Conservation (phyloP, 2,888 invertebrate species). For the Tridacna crocea region DNA sequence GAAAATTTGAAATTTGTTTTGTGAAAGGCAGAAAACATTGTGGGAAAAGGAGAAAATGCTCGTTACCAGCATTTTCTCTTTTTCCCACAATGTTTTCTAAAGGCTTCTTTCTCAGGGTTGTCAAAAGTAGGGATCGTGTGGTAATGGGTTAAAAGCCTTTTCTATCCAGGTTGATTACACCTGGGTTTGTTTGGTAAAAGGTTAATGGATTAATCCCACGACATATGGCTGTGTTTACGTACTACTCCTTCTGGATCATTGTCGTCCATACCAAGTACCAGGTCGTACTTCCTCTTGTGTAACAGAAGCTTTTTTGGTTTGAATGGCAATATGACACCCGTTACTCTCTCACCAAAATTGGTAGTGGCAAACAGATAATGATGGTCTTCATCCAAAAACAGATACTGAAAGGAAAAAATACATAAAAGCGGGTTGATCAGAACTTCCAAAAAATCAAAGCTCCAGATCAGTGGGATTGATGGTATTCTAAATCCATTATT, state of each 20-base stretch:
- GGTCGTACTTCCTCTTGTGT: constrained; percentile 89
- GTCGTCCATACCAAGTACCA: constrained; percentile 91
- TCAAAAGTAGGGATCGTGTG: neutral
- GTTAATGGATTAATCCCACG: neutral
- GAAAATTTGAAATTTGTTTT: too few relatives aligned
- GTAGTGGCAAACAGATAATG: constrained; percentile 91
- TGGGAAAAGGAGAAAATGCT: neutral
- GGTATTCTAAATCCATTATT: too few relatives aligned
- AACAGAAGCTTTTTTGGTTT: constrained; percentile 92
- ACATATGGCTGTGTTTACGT: constrained; percentile 23
- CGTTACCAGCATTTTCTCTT: neutral
- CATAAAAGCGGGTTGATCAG: neutral
- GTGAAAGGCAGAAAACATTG: neutral
- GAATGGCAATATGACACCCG: constrained; percentile 88
- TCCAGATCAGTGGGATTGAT: neutral
- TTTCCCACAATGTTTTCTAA: neutral
- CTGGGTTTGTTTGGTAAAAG: too few relatives aligned
- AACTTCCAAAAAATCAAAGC: neutral
- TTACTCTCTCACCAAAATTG: constrained; percentile 90
- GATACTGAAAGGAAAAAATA: constrained; percentile 88
- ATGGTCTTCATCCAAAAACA: constrained; percentile 92
- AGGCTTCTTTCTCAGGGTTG: neutral
- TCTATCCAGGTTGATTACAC: too few relatives aligned
- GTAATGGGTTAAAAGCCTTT: neutral
- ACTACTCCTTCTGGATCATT: constrained; percentile 87